Evolutionary conservation across 2,113 vertebrate genomes (phyloP), one percentile per base, ranked within the genome.

Genomic region (Melanostigma gelatinosum): DNA sequence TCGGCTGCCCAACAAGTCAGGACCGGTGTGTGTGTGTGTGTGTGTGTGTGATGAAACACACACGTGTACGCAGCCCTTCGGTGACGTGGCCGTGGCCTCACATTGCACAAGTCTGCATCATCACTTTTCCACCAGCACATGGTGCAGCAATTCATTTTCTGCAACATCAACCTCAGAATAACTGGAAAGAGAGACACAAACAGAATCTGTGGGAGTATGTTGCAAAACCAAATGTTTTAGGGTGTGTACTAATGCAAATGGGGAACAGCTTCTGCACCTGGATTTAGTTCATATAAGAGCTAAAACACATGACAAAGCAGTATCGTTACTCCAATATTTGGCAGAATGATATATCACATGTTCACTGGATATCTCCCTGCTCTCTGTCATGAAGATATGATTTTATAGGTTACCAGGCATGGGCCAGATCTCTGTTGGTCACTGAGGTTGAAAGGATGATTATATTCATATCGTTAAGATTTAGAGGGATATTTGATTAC

Each of bases 21-120:
- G 74, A 22, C 81, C 61, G 36, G 81, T 29, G 54, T 72, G 61
- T 54, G 54, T 50, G 42, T 44, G 61, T 54, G 54, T 50, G 42
- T 55, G 52, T 54, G 52, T 55, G 22, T n/a, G 54, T 52, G 48
- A 75, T 84, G 29, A 38, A 79, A 69, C 64, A n/a, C 71, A 77
- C 54, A 38, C 32, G 63, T 72, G 48, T 2, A 15, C 32, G 34
- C 65, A 22, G 15, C 7, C 50, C 34, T 20, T 27, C 11, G 7
- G 22, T 89, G 85, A 91, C 70, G 74, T 68, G 84, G 69, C 65
- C 46, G 34, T 0, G 67, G 11, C 36, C 60, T 50, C 24, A 0
- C 75, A 75, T 68, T 38, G 50, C 70, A 32, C 57, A 9, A 8
- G 5, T 5, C 73, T 71, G 74, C 54, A 65, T 86, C 84, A 88